These are phyloP conservation scores for Ametastegia equiseti DNA, from an alignment of 2,888 invertebrate species.

Conservation along the genomic window DNA sequence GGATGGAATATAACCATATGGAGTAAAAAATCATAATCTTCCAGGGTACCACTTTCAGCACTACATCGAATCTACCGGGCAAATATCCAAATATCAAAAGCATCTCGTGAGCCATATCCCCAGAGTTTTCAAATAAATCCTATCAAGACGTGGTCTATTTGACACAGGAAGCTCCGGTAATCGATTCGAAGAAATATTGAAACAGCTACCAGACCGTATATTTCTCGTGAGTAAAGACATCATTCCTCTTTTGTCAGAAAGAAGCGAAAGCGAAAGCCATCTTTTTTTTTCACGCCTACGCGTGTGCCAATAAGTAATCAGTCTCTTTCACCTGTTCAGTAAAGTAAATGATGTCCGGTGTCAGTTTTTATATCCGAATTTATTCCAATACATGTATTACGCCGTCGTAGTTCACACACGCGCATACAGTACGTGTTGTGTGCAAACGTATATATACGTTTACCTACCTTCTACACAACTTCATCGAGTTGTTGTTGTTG, in stretches of 20 bases:
- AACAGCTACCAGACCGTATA: conserved; percentile 1
- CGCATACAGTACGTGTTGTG: not conserved
- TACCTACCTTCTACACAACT: not conserved
- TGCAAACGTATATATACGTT: not conserved
- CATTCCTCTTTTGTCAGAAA: conserved; percentile 11
- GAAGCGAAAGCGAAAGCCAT: not conserved
- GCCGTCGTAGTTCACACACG: not conserved
- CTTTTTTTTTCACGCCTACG: conserved; percentile 1
- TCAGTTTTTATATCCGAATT: not conserved
- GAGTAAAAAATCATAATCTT: conserved; percentile 4
- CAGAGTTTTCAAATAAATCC: conserved; percentile 15
- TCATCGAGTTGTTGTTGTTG: conserved; percentile 4
- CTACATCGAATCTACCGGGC: conserved; percentile 9
- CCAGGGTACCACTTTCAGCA: not conserved
- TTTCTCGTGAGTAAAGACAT: not conserved
- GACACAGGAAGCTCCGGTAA: conserved; percentile 7
- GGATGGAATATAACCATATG: too few relatives aligned
- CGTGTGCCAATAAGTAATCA: not conserved
- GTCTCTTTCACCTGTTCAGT: not conserved
- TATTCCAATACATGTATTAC: not conserved
- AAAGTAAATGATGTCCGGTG: not conserved
- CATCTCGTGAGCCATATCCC: not conserved
- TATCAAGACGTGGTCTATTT: not conserved
- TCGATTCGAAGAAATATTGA: conserved; percentile 30
- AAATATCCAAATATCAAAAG: conserved; percentile 30